Percentiles rank a stretch among this genome's conserved stretches.
phyloP scores from a whole-genome alignment of 2,113 vertebrate genomes.

The Chunga burmeisteri region DNA sequence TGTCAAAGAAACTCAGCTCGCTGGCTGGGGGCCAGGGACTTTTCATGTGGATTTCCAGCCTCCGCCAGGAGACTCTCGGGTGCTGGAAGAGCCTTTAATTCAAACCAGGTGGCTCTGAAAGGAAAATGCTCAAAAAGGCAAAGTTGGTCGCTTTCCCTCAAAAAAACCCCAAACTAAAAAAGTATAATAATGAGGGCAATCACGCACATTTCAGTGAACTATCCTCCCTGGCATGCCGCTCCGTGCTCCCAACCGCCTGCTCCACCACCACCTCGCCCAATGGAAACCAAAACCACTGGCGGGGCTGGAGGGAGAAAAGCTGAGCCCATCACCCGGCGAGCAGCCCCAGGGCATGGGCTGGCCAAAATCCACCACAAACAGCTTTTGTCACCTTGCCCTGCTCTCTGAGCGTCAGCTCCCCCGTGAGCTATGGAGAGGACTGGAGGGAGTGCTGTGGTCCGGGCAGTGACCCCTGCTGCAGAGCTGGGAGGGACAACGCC shows the following conservation, averaged over 20 bases:
- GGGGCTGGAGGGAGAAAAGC: background rate
- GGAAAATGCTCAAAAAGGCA: constrained; percentile 52
- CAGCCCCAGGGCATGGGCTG: background rate
- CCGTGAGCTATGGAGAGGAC: background rate
- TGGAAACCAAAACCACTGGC: background rate
- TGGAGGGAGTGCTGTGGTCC: rapidly evolving
- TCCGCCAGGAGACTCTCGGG: constrained; percentile 70
- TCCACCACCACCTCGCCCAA: background rate
- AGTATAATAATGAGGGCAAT: background rate
- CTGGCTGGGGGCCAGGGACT: constrained; percentile 52
- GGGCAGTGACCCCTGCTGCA: rapidly evolving
- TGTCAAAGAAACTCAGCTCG: constrained; percentile 49
- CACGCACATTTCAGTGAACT: background rate
- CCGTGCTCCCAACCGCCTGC: rapidly evolving
- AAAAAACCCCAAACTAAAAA: background rate
- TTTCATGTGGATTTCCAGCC: constrained; percentile 69
- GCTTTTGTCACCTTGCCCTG: background rate
- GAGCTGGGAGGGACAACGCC: background rate
- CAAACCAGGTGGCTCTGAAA: constrained; percentile 73
- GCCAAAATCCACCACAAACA: background rate
- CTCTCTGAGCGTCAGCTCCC: background rate
- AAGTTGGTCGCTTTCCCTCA: constrained; percentile 21
- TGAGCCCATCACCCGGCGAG: rapidly evolving
- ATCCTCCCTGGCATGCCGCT: background rate
- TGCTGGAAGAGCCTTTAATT: constrained; percentile 71